Percentiles rank a stretch among this genome's conserved stretches.
Conservation (phyloP, 2,113 vertebrate genomes). For the Sphyrna mokarran region DNA sequence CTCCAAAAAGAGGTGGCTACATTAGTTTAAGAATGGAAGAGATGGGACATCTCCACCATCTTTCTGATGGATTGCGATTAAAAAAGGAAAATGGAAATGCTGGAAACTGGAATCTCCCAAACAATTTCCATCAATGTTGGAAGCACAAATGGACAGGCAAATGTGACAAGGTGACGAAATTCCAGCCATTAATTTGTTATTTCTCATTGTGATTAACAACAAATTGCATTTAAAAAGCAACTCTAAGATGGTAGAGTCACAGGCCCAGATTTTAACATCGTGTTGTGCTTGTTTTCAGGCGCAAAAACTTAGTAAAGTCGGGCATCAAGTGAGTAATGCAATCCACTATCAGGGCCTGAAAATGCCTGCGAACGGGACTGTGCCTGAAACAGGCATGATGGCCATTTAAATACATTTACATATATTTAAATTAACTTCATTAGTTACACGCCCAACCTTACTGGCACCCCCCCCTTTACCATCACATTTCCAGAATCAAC, state of each 20-base stretch:
- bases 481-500: too few species aligned
- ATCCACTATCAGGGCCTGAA: too few species aligned
- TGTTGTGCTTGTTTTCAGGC: too few species aligned
- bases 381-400: too few species aligned
- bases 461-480: too few species aligned
- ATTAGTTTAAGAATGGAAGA: not conserved
- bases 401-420: too few species aligned
- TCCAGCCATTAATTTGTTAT: not conserved
- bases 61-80: not conserved
- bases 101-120: not conserved
- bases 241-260: not conserved
- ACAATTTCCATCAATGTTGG: not conserved
- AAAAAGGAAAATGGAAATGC: not conserved
- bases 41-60: not conserved
- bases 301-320: too few species aligned
- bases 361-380: too few species aligned
- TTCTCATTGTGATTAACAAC: not conserved
- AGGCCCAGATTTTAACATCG: too few species aligned
- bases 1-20: not conserved
- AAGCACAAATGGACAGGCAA: not conserved
- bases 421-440: too few species aligned
- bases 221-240: not conserved
- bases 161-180: not conserved
- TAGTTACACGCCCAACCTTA: too few species aligned
- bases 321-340: too few species aligned